A percentile compares a stretch with the other conserved stretches of the same genome.
phyloP scores from a whole-genome alignment of 92 coral and sea anemone genomes.

The Phenganax subtilis region DNA sequence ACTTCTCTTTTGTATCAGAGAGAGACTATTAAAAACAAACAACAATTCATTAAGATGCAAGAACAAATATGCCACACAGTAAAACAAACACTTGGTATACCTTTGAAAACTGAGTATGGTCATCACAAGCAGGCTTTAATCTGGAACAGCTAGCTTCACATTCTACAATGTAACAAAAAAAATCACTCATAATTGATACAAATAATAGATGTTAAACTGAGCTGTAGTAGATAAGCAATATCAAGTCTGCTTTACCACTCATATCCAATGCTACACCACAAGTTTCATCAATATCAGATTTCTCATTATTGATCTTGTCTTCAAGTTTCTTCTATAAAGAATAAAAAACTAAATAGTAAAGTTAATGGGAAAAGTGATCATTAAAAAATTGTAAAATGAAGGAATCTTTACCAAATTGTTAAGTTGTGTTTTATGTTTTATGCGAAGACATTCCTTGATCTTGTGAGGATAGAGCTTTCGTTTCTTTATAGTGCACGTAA shows the following conservation, averaged over 20 bases:
- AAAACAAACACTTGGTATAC: constrained; percentile 21
- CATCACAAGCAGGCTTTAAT: constrained; percentile 50
- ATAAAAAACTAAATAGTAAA: not conserved
- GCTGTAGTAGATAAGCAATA: not conserved
- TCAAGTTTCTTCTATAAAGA: not conserved
- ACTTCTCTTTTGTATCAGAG: constrained; percentile 52
- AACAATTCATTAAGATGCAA: not conserved
- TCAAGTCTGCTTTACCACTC: not conserved
- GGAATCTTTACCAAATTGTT: constrained; percentile 55
- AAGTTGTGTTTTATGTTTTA: constrained; percentile 41
- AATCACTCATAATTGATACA: no score
- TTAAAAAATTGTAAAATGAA: not conserved
- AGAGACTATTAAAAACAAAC: constrained; percentile 45
- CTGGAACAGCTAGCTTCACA: constrained; percentile 47
- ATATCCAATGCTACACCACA: not conserved
- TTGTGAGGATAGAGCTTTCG: constrained; percentile 76
- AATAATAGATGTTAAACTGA: no score
- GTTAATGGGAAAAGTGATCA: constrained; percentile 10
- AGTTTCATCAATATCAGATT: not conserved
- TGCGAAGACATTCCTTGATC: constrained; percentile 53
- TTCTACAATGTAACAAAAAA: constrained; percentile 30
- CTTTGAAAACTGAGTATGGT: constrained; percentile 51
- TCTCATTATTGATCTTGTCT: not conserved
- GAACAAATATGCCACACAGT: not conserved
- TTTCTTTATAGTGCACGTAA: constrained; percentile 66